Evolutionary conservation across 1,140 invertebrate genomes (phyloP).

Genomic region (Teleogryllus occipitalis): DNA sequence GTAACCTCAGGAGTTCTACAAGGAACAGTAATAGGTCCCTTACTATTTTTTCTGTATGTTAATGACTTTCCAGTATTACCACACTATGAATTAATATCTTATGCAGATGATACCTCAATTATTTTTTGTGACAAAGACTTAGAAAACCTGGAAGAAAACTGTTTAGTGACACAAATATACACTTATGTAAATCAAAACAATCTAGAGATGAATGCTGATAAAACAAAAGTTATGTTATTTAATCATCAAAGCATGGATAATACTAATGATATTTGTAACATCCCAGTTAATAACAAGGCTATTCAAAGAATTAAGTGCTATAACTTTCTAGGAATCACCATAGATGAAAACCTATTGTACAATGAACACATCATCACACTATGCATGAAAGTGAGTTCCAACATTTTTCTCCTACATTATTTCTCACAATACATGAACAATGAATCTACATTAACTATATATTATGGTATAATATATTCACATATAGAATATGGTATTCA

Average conservation of each 20-base stretch:
- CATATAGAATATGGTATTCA: no score
- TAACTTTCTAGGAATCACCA: background rate
- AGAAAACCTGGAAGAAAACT: background rate
- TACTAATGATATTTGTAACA: background rate
- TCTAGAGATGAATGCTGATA: background rate
- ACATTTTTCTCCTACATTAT: background rate
- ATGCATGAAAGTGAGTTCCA: background rate
- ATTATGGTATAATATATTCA: no score
- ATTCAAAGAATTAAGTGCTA: background rate
- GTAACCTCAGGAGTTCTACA: background rate
- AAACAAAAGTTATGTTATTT: background rate
- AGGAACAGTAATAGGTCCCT: background rate
- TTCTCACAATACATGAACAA: background rate
- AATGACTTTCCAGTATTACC: background rate
- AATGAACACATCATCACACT: background rate
- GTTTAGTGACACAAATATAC: background rate
- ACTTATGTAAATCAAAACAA: background rate
- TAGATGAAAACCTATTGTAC: background rate
- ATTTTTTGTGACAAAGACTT: background rate
- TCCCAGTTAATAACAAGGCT: background rate
- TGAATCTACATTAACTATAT: no score
- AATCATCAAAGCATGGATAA: background rate
- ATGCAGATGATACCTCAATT: background rate
- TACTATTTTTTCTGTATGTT: background rate
- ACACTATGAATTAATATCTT: background rate